phyloP scores from a whole-genome alignment of 2,113 vertebrate genomes.

The Anser cygnoides region DNA sequence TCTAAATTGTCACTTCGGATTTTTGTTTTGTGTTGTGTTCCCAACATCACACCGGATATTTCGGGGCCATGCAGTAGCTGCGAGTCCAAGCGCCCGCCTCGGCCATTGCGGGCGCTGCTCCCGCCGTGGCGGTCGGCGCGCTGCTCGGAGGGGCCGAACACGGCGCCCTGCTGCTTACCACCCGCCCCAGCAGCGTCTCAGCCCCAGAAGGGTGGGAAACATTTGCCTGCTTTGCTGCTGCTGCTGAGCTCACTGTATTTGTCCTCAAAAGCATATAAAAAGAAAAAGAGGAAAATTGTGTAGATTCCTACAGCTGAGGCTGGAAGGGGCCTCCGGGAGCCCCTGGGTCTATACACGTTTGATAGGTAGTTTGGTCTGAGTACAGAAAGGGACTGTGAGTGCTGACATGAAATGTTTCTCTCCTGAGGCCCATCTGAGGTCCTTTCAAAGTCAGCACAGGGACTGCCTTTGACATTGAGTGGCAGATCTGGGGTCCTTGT shows the following conservation, averaged over 20 bases:
- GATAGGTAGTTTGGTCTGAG: neutral
- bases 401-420: neutral
- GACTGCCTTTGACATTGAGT: neutral
- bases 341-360: neutral
- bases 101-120: neutral
- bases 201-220: neutral
- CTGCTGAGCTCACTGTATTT: neutral
- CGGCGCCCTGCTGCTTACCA: neutral
- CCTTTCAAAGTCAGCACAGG: neutral
- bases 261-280: neutral
- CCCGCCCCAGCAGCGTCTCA: neutral
- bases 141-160: neutral
- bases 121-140: neutral
- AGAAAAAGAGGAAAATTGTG: neutral
- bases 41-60: neutral
- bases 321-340: neutral
- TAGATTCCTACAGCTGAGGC: neutral
- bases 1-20: neutral
- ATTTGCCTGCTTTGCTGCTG: neutral
- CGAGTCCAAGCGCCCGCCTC: fast-evolving
- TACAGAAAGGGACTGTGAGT: neutral
- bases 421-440: neutral
- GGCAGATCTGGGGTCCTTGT: neutral
- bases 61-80: neutral
- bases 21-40: neutral